phyloP scores from a whole-genome alignment of 2,113 vertebrate genomes.

The Bothrops jararaca region DNA sequence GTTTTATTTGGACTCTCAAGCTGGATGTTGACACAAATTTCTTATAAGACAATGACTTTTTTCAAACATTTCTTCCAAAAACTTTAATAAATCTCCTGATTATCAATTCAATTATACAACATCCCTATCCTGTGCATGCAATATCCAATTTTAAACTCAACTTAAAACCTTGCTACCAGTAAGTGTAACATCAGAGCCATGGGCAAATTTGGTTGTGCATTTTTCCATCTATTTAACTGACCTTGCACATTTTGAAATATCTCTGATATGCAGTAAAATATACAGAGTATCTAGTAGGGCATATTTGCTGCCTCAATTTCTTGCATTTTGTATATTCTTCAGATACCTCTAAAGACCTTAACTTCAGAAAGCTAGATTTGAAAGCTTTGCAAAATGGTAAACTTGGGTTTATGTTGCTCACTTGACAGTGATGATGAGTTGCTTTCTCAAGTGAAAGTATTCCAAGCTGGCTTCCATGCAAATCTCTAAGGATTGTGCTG shows the following conservation, averaged over 20 bases:
- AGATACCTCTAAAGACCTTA: not conserved
- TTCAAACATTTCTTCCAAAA: not conserved
- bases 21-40: not conserved
- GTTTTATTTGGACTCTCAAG: too few species aligned
- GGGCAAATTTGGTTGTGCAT: not conserved
- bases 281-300: not conserved
- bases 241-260: not conserved
- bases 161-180: not conserved
- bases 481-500: slow-evolving; percentile 8
- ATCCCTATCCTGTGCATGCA: not conserved
- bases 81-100: not conserved
- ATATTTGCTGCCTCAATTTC: not conserved
- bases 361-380: not conserved
- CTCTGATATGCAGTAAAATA: not conserved
- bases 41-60: not conserved
- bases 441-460: not conserved
- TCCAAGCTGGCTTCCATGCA: not conserved
- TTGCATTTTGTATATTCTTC: not conserved
- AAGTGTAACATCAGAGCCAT: not conserved
- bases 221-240: not conserved
- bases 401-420: not conserved
- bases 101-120: not conserved
- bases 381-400: not conserved
- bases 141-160: not conserved
- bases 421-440: slow-evolving; percentile 11